phyloP scores from a whole-genome alignment of 2,797 vertebrate species.

The Siniperca scherzeri region DNA sequence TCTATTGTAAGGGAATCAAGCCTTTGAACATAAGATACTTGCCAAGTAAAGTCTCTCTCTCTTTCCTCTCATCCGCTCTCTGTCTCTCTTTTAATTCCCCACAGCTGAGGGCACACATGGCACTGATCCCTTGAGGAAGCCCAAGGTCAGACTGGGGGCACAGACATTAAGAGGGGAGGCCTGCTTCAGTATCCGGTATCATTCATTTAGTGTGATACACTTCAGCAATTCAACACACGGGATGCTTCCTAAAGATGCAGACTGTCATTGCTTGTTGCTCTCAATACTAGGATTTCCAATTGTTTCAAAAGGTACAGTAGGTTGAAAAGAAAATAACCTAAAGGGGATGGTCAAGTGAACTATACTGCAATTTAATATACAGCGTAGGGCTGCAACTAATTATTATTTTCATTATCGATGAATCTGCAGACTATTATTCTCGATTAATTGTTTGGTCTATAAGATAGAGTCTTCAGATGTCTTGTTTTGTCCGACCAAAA shows the following conservation, averaged over 20 bases:
- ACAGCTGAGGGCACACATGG: constrained; percentile 87
- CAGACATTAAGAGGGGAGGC: constrained; percentile 49
- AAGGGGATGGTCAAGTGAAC: background rate
- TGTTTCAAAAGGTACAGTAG: background rate
- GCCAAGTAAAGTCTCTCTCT: constrained; percentile 42
- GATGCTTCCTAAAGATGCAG: constrained; percentile 22
- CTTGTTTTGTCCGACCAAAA: background rate
- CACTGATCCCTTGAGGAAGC: constrained; percentile 72
- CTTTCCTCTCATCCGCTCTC: constrained; percentile 40
- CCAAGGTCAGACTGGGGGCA: constrained; percentile 82
- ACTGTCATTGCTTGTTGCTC: background rate
- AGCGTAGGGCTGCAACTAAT: background rate
- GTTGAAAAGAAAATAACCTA: background rate
- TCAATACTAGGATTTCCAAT: background rate
- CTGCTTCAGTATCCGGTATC: constrained; percentile 64
- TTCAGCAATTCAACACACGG: constrained; percentile 52
- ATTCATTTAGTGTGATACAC: constrained; percentile 62
- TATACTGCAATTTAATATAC: background rate
- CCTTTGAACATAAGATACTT: constrained; percentile 70
- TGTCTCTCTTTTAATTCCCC: constrained; percentile 72
- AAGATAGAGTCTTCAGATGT: background rate
- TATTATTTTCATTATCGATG: background rate
- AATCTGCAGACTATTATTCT: background rate
- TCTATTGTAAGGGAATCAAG: constrained; percentile 53
- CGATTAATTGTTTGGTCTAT: background rate